Evolutionary conservation across 2,888 invertebrate genomes (phyloP), one percentile per base, ranked within the genome.

Genomic region (Diogma glabrata): DNA sequence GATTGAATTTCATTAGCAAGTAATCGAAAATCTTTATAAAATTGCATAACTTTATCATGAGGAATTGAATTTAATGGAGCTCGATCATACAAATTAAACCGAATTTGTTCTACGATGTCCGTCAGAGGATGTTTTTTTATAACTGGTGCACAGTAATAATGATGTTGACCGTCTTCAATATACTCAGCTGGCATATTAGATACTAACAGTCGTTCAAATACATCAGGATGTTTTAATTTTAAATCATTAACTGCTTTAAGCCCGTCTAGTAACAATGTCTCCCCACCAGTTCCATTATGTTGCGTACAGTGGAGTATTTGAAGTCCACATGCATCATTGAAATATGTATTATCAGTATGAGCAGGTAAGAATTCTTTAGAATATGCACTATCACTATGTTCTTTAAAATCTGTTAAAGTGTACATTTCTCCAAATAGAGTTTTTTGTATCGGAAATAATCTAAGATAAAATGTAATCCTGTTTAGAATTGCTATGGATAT

Each of bases 301-400:
- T 71, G 60, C 22, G 79, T 62, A 57, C 79, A 78, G 60, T 82
- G 81, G 50, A 82, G 75, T 4, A 78, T 73, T 65, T 79, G 76
- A 24, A 78, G 61, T 0, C 87, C 87, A 47, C 82, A 78, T 1
- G 87, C 78, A 64, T 85, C 81, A 49, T 76, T 77, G 57, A 85
- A 84, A 61, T 88, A 90, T 0, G 86, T 87, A 51, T 79, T 84
- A 61, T 89, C 89, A 3, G 80, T 87, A 61, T 90, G 89, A 0
- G 80, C 74, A 3, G 80, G 81, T 1, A 90, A 69, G 14, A 75
- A 75, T 3, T 78, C 67, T 33, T 75, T 79, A 0, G 82, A 79
- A 60, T 87, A 89, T 0, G 88, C 84, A 0, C 84, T 82, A 60
- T 89, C 89, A 0, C 77, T 77, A 57, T 81, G 79, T 4, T 75